Evolutionary conservation across 2,888 invertebrate species (phyloP).

Genomic region (Tuta absoluta): DNA sequence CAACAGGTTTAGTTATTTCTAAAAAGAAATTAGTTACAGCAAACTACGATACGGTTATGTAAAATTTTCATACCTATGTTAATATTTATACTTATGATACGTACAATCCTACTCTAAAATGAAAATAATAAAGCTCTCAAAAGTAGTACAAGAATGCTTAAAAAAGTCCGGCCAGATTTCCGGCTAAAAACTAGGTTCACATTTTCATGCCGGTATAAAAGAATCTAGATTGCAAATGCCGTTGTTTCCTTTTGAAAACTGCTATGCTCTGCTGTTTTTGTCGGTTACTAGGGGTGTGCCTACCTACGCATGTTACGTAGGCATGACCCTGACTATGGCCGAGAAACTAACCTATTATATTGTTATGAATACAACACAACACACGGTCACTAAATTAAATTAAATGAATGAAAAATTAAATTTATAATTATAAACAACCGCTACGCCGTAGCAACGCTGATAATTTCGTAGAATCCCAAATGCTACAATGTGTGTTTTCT

Average conservation of each 20-base stretch:
- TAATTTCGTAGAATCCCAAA: not conserved
- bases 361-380: not conserved
- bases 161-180: conserved; percentile 5
- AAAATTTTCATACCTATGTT: no score
- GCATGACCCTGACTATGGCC: not conserved
- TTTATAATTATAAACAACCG: not conserved
- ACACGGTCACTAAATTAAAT: no score
- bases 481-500: no score
- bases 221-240: conserved; percentile 20
- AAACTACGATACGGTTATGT: no score
- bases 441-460: not conserved
- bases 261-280: conserved; percentile 6
- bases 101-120: not conserved
- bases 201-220: conserved; percentile 15
- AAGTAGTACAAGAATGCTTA: not conserved
- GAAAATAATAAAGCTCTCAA: not conserved
- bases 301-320: not conserved
- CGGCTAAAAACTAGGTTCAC: conserved; percentile 20
- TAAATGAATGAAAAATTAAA: no score
- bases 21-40: no score
- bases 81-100: no score
- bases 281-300: not conserved
- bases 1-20: no score
- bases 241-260: conserved; percentile 14
- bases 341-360: not conserved